Conservation (phyloP, 2,797 vertebrate species). For the Sebastes minor region DNA sequence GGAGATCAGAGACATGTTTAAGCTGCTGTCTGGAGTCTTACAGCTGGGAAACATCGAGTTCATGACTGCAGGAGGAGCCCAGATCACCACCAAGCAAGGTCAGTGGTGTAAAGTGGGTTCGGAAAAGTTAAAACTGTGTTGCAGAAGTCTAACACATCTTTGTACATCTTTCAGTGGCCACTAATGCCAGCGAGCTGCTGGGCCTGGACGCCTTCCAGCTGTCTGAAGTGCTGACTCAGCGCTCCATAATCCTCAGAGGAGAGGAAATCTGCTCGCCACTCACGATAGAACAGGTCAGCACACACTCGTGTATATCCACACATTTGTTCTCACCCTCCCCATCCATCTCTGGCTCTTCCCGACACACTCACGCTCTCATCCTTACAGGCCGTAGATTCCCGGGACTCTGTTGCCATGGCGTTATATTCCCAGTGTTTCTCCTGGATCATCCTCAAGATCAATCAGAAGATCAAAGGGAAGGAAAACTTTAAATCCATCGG, state of each 20-base stretch:
- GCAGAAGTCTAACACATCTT: background rate
- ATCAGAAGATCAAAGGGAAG: constrained; percentile 91
- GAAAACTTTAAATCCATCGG: constrained; percentile 96
- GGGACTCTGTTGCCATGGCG: constrained; percentile 94
- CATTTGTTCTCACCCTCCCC: background rate
- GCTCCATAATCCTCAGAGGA: constrained; percentile 93
- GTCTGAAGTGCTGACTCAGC: constrained; percentile 92
- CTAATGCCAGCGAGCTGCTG: constrained; percentile 88
- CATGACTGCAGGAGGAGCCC: constrained; percentile 94
- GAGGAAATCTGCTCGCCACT: constrained; percentile 95
- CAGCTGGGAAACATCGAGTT: constrained; percentile 93
- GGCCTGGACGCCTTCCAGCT: constrained; percentile 92
- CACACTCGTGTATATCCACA: background rate
- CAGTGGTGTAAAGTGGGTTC: background rate
- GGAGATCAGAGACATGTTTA: constrained; percentile 93
- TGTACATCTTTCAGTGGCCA: constrained; percentile 81
- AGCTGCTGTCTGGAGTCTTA: constrained; percentile 90
- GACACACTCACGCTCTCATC: background rate
- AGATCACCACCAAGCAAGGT: constrained; percentile 93
- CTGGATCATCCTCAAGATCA: constrained; percentile 94
- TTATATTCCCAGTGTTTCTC: constrained; percentile 95
- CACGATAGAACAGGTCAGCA: constrained; percentile 90
- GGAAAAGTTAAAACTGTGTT: background rate
- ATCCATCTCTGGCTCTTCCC: background rate
- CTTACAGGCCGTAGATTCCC: constrained; percentile 89